Conservation (phyloP, 2,888 invertebrate species). For the Apomyelois bistriatella region DNA sequence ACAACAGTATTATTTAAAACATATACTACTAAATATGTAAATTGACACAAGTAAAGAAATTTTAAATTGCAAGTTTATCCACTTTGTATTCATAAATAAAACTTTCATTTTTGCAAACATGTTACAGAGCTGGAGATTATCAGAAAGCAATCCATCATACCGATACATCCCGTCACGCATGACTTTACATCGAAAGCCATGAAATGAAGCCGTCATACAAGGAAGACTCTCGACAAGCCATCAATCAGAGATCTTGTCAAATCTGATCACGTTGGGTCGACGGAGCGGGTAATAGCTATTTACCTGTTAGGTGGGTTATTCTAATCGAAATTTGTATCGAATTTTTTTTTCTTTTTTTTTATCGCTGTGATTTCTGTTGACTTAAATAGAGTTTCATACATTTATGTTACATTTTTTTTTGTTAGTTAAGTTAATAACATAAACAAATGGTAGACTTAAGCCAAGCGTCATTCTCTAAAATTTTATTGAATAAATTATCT, state of each 20-base stretch:
- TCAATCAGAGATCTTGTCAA: constrained; percentile 70
- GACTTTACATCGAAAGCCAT: constrained; percentile 56
- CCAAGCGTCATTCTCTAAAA: too few species aligned
- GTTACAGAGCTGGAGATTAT: constrained; percentile 14
- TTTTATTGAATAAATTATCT: too few species aligned
- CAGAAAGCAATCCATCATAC: constrained; percentile 32
- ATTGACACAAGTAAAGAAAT: too few species aligned
- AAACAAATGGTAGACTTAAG: too few species aligned
- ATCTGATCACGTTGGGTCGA: constrained; percentile 62
- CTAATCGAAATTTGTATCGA: constrained; percentile 34
- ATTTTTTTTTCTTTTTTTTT: background rate
- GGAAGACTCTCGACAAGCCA: constrained; percentile 39
- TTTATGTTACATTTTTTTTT: too few species aligned
- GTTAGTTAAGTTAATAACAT: too few species aligned
- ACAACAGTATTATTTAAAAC: too few species aligned
- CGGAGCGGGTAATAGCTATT: constrained; percentile 77
- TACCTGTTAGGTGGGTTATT: constrained; percentile 47
- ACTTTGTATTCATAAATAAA: background rate
- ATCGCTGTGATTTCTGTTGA: constrained; percentile 12
- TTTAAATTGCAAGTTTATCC: background rate
- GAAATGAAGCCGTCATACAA: constrained; percentile 63
- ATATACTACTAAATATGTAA: too few species aligned
- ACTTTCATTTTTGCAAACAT: background rate
- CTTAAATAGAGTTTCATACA: too few species aligned
- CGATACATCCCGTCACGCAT: constrained; percentile 42